phyloP scores from a whole-genome alignment of 2,888 invertebrate genomes.

The Dicycla oo region DNA sequence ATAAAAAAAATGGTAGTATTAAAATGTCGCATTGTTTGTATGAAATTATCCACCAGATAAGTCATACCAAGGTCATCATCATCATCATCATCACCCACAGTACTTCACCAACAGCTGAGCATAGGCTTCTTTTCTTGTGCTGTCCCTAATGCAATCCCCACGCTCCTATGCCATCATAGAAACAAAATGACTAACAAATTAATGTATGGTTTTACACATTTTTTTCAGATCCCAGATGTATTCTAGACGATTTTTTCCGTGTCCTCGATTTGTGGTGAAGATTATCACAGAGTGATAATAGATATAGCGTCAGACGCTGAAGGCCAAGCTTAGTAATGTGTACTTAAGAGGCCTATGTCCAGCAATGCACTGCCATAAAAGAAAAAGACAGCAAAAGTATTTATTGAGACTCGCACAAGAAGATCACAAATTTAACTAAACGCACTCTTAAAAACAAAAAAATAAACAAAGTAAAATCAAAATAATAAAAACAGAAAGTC shows the following conservation, averaged over 20 bases:
- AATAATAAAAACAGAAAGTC: too few species aligned
- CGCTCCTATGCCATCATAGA: background rate
- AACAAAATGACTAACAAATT: background rate
- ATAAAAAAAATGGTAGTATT: background rate
- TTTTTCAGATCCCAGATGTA: background rate
- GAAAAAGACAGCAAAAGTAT: too few species aligned
- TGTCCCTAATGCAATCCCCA: too few species aligned
- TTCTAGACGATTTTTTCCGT: background rate
- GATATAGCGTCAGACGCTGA: background rate
- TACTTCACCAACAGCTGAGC: too few species aligned
- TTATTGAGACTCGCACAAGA: too few species aligned
- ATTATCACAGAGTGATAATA: background rate
- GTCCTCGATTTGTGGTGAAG: background rate
- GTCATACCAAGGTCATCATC: too few species aligned
- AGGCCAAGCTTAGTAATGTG: background rate
- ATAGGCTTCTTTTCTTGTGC: too few species aligned
- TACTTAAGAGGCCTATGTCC: background rate
- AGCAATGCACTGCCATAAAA: background rate
- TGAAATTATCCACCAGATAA: background rate
- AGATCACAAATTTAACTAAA: too few species aligned
- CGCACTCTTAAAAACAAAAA: too few species aligned
- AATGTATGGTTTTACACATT: background rate
- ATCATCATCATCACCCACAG: too few species aligned
- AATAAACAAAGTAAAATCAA: too few species aligned
- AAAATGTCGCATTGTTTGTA: background rate